phyloP scores from a whole-genome alignment of 2,797 vertebrate genomes.

The Loriculus beryllinus region DNA sequence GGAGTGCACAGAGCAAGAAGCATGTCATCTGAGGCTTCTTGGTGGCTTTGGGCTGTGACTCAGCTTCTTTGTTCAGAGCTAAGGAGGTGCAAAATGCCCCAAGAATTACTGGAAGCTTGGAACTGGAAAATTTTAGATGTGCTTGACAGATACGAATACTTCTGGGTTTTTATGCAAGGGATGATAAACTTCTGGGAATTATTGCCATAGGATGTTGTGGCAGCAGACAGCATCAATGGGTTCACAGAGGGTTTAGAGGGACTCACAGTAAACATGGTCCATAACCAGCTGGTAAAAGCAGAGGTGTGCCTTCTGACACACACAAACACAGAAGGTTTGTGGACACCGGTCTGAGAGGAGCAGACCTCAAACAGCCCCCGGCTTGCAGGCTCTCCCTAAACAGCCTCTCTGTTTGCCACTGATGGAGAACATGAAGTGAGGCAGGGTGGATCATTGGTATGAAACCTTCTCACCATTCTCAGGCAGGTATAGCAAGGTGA shows the following conservation, averaged over 20 bases:
- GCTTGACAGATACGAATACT: not conserved
- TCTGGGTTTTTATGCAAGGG: not conserved
- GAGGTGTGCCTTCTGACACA: not conserved
- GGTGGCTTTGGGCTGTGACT: not conserved
- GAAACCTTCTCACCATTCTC: not conserved
- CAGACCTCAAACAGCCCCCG: not conserved
- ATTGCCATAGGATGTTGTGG: not conserved
- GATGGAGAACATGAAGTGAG: not conserved
- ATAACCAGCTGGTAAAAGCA: not conserved
- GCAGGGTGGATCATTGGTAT: not conserved
- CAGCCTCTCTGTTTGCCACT: not conserved
- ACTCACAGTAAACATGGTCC: not conserved
- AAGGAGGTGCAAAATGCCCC: not conserved
- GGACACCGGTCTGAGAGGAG: not conserved
- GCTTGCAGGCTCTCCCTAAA: not conserved
- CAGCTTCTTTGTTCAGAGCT: not conserved
- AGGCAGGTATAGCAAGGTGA: fast-evolving
- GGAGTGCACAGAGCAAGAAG: not conserved
- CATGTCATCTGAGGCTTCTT: not conserved
- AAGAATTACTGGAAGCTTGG: not conserved
- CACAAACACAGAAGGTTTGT: not conserved
- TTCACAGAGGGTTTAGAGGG: not conserved
- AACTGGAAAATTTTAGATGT: not conserved
- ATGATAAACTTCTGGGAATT: not conserved
- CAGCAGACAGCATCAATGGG: not conserved